Conservation (phyloP, 30 jellyfish, hydroid and myxozoan species). For the Hydractinia echinata region DNA sequence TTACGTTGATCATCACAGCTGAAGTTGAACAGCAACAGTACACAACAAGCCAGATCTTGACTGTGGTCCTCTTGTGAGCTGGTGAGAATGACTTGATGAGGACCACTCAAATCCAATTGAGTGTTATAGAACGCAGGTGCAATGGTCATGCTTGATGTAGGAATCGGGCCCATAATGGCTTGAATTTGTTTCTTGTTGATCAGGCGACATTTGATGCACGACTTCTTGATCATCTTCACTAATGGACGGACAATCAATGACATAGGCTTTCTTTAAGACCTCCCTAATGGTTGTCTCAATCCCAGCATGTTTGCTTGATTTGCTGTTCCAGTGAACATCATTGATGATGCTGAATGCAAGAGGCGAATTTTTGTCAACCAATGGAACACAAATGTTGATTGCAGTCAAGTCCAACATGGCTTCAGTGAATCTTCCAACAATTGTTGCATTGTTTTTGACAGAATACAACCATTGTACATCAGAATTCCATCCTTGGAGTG, state of each 20-base stretch:
- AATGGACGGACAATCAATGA: not conserved
- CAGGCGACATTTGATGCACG: not conserved
- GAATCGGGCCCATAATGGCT: slow-evolving; percentile 2
- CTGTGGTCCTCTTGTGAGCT: slow-evolving; percentile 25
- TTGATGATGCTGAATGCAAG: not conserved
- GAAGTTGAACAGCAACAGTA: slow-evolving; percentile 12
- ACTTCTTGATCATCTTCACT: not conserved
- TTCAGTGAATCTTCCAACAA: not conserved
- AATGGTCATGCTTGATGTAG: not conserved
- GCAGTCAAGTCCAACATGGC: no score
- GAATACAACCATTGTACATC: no score
- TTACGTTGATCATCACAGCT: not conserved
- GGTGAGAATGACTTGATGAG: not conserved
- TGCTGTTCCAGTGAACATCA: not conserved
- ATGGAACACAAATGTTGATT: not conserved
- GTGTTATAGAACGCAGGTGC: slow-evolving; percentile 15
- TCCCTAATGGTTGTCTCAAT: not conserved
- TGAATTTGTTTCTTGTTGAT: not conserved
- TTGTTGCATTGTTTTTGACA: not conserved
- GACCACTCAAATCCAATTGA: no score
- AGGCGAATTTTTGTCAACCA: not conserved
- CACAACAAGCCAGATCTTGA: slow-evolving; percentile 15
- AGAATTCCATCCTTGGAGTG: no score
- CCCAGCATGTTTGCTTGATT: not conserved
- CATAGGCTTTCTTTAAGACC: not conserved